Evolutionary conservation across 2,113 vertebrate genomes (phyloP).

Genomic region (Crotalus helleri): DNA sequence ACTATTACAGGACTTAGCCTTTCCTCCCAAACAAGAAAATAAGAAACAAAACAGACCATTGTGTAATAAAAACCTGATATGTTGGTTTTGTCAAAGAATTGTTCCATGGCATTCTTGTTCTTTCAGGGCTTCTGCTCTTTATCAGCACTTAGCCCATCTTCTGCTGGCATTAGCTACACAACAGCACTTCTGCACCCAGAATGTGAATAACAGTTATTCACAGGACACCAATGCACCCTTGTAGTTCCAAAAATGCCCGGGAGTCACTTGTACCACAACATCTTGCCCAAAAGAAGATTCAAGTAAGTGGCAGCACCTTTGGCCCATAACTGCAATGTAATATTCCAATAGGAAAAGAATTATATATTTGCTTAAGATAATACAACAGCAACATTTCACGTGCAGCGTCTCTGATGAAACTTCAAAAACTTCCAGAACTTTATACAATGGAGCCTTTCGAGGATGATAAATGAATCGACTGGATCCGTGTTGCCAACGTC

Average conservation of each 20-base stretch:
- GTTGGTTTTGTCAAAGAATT: slow-evolving; percentile 15
- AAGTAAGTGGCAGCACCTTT: slow-evolving; percentile 53
- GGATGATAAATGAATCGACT: slow-evolving; percentile 96
- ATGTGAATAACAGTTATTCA: slow-evolving; percentile 24
- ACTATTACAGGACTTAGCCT: slow-evolving; percentile 2
- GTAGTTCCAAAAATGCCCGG: slow-evolving; percentile 37
- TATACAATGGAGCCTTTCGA: slow-evolving; percentile 96
- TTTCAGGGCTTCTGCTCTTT: slow-evolving; percentile 42
- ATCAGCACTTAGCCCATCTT: neutral
- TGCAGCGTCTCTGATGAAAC: slow-evolving; percentile 34
- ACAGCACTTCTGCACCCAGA: neutral
- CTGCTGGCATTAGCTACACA: slow-evolving; percentile 28
- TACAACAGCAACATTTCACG: slow-evolving; percentile 50
- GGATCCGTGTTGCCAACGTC: slow-evolving; percentile 89
- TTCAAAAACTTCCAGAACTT: slow-evolving; percentile 46
- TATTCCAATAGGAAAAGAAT: slow-evolving; percentile 35
- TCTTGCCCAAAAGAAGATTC: slow-evolving; percentile 39
- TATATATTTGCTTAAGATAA: slow-evolving; percentile 49
- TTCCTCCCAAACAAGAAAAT: neutral
- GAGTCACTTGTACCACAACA: slow-evolving; percentile 43
- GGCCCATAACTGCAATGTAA: slow-evolving; percentile 49
- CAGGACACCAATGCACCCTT: slow-evolving; percentile 17
- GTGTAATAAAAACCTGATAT: slow-evolving; percentile 41
- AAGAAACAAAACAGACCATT: slow-evolving; percentile 1
- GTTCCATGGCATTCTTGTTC: slow-evolving; percentile 2